Evolutionary conservation across 2,888 invertebrate genomes (phyloP).

Genomic region (Oeneis ivallda): DNA sequence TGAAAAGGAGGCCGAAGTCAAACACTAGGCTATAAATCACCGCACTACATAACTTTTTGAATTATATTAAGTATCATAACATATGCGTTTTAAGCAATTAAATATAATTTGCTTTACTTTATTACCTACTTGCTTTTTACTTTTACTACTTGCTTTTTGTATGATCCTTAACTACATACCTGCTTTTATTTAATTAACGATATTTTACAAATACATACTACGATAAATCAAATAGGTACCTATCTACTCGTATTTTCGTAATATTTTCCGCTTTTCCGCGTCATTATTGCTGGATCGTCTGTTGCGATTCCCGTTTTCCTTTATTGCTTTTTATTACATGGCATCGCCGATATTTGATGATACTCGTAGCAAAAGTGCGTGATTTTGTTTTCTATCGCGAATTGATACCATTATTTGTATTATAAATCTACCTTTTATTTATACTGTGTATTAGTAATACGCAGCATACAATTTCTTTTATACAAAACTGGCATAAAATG

Average conservation of each 20-base stretch:
- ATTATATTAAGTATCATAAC: too few relatives aligned
- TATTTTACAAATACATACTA: neutral
- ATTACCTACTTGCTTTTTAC: too few relatives aligned
- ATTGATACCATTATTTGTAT: neutral
- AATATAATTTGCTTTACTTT: too few relatives aligned
- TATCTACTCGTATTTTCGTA: neutral
- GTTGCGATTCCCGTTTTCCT: slow-evolving; percentile 47
- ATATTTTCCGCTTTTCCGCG: slow-evolving; percentile 21
- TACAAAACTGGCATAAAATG: too few relatives aligned
- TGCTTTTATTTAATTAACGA: neutral
- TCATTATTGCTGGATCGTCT: slow-evolving; percentile 49
- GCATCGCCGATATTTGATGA: slow-evolving; percentile 35
- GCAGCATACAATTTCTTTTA: too few relatives aligned
- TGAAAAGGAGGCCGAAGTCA: too few relatives aligned
- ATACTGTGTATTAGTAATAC: neutral
- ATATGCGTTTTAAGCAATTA: too few relatives aligned
- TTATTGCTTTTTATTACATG: slow-evolving; percentile 49
- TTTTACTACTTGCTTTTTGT: too few relatives aligned
- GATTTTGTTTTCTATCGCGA: slow-evolving; percentile 15
- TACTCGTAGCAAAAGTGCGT: slow-evolving; percentile 23
- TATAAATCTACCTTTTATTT: neutral
- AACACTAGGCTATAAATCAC: too few relatives aligned
- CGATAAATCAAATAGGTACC: slow-evolving; percentile 6
- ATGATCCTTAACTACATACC: too few relatives aligned
- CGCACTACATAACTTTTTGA: too few relatives aligned